Conservation (phyloP, 2,113 vertebrate genomes). For the Lasiurus borealis region DNA sequence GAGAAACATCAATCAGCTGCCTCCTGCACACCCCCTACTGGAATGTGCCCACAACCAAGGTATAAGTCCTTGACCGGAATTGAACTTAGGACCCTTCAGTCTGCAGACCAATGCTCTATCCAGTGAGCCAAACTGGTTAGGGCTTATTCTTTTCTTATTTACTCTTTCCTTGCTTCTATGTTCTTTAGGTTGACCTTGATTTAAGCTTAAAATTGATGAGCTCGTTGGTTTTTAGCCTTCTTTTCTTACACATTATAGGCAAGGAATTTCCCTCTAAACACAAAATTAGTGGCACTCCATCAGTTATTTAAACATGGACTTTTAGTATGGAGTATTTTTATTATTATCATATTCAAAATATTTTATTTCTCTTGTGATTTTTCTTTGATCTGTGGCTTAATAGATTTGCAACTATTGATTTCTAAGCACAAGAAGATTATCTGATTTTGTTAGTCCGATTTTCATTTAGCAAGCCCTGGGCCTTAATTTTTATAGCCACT, state of each 20-base stretch:
- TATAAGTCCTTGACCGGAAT: too few relatives aligned
- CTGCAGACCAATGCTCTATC: too few relatives aligned
- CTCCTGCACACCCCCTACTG: too few relatives aligned
- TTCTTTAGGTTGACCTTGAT: background rate
- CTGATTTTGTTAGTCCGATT: background rate
- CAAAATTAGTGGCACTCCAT: background rate
- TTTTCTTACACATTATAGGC: background rate
- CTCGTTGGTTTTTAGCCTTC: background rate
- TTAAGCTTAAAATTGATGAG: background rate
- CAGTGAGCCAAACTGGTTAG: too few relatives aligned
- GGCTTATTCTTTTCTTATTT: background rate
- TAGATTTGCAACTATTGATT: background rate
- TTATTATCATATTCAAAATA: background rate
- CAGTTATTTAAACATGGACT: background rate
- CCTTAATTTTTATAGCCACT: background rate
- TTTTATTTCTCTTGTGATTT: constrained; percentile 3
- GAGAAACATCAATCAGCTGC: too few relatives aligned
- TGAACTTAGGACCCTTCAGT: too few relatives aligned
- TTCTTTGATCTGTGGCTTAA: background rate
- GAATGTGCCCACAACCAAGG: too few relatives aligned
- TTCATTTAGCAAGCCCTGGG: background rate
- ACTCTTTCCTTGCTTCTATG: background rate
- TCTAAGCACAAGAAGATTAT: background rate
- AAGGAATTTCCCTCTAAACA: background rate
- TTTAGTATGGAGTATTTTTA: background rate